These are phyloP conservation scores for Noctilio leporinus DNA, from an alignment of 2,113 vertebrate genomes.

Conservation along the genomic window DNA sequence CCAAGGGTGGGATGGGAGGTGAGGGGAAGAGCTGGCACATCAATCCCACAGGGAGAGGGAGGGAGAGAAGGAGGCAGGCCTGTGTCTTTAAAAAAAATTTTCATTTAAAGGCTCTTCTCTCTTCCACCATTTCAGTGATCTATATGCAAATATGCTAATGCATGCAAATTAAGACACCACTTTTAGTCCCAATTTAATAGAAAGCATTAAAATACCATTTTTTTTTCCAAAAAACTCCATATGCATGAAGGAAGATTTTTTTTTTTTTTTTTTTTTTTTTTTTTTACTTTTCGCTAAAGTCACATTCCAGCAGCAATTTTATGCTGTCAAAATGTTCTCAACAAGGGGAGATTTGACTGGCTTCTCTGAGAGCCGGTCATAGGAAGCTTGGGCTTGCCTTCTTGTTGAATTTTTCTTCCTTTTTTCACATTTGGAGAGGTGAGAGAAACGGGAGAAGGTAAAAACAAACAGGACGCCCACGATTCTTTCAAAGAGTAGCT, in stretches of 20 bases:
- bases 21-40: neutral
- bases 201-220: constrained; percentile 91
- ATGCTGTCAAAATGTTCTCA: constrained; percentile 74
- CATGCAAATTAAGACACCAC: constrained; percentile 91
- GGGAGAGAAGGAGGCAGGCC: constrained; percentile 62
- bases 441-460: neutral
- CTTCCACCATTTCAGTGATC: constrained; percentile 89
- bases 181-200: constrained; percentile 93
- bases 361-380: constrained; percentile 77
- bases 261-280: constrained; percentile 73
- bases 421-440: neutral
- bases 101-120: constrained; percentile 88
- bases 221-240: constrained; percentile 81
- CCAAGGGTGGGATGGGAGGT: neutral
- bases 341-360: constrained; percentile 77
- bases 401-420: constrained; percentile 60
- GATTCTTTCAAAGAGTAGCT: neutral
- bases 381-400: constrained; percentile 58
- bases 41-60: constrained; percentile 29
- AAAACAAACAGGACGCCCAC: neutral
- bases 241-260: constrained; percentile 86
- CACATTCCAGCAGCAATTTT: constrained; percentile 79
- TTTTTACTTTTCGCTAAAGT: constrained; percentile 79
- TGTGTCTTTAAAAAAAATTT: constrained; percentile 88
- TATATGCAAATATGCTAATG: constrained; percentile 92